Base-by-base conservation (phyloP, 2,113 vertebrate genomes). In the Tauraco erythrolophus region DNA sequence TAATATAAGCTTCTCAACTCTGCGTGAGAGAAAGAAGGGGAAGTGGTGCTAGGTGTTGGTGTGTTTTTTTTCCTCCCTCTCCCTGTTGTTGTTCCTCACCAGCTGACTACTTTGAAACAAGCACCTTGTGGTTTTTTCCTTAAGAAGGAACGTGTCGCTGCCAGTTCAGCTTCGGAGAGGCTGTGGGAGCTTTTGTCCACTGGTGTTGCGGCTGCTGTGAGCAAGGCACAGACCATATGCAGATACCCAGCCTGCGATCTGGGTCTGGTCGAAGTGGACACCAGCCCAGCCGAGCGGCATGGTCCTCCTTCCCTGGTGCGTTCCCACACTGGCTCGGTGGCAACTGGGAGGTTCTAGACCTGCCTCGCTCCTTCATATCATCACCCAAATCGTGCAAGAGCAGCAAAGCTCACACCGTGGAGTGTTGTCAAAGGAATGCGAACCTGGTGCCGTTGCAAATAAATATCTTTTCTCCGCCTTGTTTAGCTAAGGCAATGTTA, bases 51-150 rank as follows among this genome's bases (percentile, higher is more conserved):
- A 43, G 79, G 64, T 70, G 85, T 37, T 24, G 14, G 35, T 10
- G 7, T 28, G 39, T 41, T 14, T 14, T 41, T 13, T 75, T 66
- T 46, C 25, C 1, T 8, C 10, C 61, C 8, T 60, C 65, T 78
- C 41, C 2, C 1, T 41, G 28, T 78, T 92, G 60, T 62, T 94
- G 56, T 91, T 96, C 83, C 60, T 97, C 33, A 75, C 45, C 56
- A 91, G 37, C 72, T 81, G 64, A 76, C 85, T 89, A 25, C 92
- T 94, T 93, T 77, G 88, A 92, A 95, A 88, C 1, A 16, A 89
- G 62, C 58, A 17, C 3, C 2, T 68, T 94, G 90, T 89, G 75
- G 10, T 27, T 92, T 66, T 78, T 90, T 28, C 62, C 66, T 50
- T 41, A 60, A 84, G 92, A 35, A 88, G 53, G 62, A 80, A 91